Evolutionary conservation across 2,113 vertebrate species (phyloP), one percentile per base, ranked within the genome.

Genomic region (Colius striatus): DNA sequence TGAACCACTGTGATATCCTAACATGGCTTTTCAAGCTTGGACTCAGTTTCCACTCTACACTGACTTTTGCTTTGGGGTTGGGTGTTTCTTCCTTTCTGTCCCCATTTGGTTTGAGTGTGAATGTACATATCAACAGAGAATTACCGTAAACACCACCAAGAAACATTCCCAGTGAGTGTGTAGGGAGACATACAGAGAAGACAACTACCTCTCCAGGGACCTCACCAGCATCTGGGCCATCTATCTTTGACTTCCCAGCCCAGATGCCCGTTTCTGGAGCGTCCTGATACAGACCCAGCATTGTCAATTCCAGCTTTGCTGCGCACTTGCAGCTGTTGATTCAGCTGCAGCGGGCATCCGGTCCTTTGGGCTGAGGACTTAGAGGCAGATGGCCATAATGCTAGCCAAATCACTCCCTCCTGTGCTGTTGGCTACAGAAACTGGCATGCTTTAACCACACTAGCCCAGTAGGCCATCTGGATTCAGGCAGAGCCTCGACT

Each of bases 391-490:
- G 89, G 51, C 27, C 30, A 48, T 23, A 34, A 34, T 10, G 53
- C 13, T 36, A 1, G 70, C 90, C 92, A 82, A 93, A 87, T 65
- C 53, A 0, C 53, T 94, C 87, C 74, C 77, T 82, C 30, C 84
- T 25, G 80, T 26, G 78, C 84, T 43, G 27, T 10, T 84, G 87
- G 55, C 91, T 43, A 20, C 68, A 71, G 77, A 55, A 89, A 3
- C 65, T 89, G 93, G 80, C 70, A 55, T 48, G 55, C 77, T 68
- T 54, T 53, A 73, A 53, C 73, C 48, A 48, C 58, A 9, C 73
- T 75, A 87, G 93, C 95, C 93, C 91, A 72, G 48, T 2, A 89
- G 92, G 65, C 96, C 90, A 72, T 88, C 81, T 94, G 95, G 78
- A 79, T 53, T 27, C 77, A 61, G 53, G 8, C 18, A 61, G 81